These are phyloP conservation scores for Falco novaeseelandiae DNA, from an alignment of 2,797 vertebrate genomes.

Conservation along the genomic window DNA sequence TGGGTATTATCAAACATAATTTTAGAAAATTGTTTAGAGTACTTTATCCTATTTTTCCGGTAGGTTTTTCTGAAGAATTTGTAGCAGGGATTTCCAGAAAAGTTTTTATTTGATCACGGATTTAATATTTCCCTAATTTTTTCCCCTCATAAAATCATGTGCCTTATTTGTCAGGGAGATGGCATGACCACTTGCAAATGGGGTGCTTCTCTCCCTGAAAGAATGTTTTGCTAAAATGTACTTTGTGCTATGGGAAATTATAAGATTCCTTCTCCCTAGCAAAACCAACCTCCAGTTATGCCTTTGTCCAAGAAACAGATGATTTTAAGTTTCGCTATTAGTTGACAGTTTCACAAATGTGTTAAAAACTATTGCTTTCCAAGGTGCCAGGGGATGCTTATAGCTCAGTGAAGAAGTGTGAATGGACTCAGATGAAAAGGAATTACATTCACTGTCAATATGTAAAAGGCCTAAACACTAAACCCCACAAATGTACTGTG, in stretches of 20 bases:
- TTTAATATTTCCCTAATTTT: not conserved
- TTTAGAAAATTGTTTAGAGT: accelerated
- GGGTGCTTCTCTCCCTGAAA: not conserved
- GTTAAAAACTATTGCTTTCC: not conserved
- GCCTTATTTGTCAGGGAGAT: not conserved
- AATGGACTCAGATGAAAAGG: not conserved
- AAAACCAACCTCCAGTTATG: not conserved
- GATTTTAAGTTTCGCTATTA: not conserved
- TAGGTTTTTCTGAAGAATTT: not conserved
- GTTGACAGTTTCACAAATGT: not conserved
- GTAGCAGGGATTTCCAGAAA: not conserved
- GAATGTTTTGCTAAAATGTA: not conserved
- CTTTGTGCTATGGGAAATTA: not conserved
- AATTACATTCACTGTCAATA: not conserved
- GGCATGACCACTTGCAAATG: not conserved
- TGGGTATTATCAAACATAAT: not conserved
- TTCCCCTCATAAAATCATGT: not conserved
- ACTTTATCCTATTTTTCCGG: not conserved
- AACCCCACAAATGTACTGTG: not conserved
- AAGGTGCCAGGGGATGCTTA: not conserved
- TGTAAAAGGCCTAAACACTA: not conserved
- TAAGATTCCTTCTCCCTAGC: not conserved
- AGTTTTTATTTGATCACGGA: not conserved
- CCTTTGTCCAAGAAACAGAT: not conserved
- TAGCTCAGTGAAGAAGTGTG: not conserved